Evolutionary conservation across 2,797 vertebrate genomes (phyloP).

Genomic region (Cossypha niveicapilla): DNA sequence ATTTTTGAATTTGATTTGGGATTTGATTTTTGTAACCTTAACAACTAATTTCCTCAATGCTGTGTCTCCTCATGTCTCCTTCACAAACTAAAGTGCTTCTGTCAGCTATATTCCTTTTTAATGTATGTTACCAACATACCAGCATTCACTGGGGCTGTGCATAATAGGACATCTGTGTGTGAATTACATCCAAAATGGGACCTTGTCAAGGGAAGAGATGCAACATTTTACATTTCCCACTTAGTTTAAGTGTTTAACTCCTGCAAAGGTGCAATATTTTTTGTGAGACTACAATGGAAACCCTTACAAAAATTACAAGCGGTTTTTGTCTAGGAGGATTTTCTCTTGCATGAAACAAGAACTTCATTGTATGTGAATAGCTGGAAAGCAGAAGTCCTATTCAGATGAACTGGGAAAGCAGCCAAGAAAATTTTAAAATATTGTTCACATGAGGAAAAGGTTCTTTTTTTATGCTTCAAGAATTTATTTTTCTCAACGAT

Average conservation of each 20-base stretch:
- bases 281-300: neutral
- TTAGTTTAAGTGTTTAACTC: conserved; percentile 4
- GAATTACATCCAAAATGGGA: neutral
- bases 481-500: conserved; percentile 9
- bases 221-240: conserved; percentile 18
- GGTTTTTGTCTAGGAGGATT: neutral
- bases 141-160: neutral
- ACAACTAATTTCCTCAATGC: neutral
- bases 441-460: neutral
- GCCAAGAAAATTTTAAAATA: conserved; percentile 1
- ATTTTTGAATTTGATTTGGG: neutral
- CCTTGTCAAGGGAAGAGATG: neutral
- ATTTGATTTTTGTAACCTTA: neutral
- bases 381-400: neutral
- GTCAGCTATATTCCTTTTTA: neutral
- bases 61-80: neutral
- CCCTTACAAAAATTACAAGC: neutral
- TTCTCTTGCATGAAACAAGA: neutral
- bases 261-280: neutral
- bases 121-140: neutral
- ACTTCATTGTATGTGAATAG: neutral
- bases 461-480: neutral
- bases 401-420: neutral
- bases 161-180: neutral
- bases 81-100: neutral